Percentiles rank a stretch among this genome's conserved stretches.
phyloP scores from a whole-genome alignment of 2,888 invertebrate species.

The Sphaerolaimus hirsutus region DNA sequence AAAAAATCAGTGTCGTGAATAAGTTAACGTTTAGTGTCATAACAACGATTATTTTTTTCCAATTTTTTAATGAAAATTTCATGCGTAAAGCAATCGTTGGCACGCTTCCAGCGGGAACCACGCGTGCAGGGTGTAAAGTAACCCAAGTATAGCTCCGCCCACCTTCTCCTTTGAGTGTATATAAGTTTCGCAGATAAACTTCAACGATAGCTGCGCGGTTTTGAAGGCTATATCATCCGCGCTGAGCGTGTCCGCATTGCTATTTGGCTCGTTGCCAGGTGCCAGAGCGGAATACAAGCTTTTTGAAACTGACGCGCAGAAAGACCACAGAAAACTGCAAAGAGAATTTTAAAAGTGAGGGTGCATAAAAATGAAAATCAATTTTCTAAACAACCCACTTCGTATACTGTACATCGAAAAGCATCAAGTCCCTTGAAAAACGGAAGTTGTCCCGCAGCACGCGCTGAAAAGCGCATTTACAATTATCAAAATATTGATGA shows the following conservation, averaged over 20 bases:
- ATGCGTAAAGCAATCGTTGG: background rate
- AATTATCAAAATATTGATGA: background rate
- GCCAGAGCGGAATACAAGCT: too few relatives aligned
- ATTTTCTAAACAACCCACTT: conserved; percentile 38
- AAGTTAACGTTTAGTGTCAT: too few relatives aligned
- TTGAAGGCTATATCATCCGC: conserved; percentile 51
- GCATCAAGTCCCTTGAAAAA: conserved; percentile 75
- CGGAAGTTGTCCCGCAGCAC: conserved; percentile 92
- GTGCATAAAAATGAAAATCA: background rate
- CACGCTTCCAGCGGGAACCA: background rate
- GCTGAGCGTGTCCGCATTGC: background rate
- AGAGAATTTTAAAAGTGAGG: too few relatives aligned
- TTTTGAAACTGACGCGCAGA: too few relatives aligned
- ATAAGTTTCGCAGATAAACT: conserved; percentile 81
- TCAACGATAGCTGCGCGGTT: conserved; percentile 62
- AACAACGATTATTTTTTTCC: too few relatives aligned
- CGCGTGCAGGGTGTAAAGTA: too few relatives aligned
- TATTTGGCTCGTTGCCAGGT: too few relatives aligned
- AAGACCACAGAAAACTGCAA: too few relatives aligned
- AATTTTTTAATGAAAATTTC: background rate
- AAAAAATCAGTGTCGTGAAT: too few relatives aligned
- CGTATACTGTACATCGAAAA: conserved; percentile 83
- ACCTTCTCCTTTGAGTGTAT: conserved; percentile 79
- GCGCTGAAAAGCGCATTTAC: background rate
- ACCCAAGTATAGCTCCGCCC: background rate